Evolutionary conservation across 2,113 vertebrate species (phyloP).

Genomic region (Phalacrocorax pelagicus): DNA sequence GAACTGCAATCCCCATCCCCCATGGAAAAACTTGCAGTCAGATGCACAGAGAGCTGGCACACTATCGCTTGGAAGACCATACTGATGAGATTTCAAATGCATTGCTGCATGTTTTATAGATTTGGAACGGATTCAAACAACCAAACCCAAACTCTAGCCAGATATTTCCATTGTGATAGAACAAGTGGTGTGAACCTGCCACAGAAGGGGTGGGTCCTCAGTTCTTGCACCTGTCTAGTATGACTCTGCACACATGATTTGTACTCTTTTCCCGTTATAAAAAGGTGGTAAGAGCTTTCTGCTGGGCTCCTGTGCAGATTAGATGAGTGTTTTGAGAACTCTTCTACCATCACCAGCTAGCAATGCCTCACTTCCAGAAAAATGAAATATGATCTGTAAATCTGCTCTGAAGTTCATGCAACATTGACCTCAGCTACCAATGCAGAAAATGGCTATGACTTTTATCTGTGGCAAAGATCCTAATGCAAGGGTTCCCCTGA

Average conservation of each 20-base stretch:
- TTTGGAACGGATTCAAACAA: background rate
- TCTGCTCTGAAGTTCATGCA: background rate
- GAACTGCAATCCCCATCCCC: background rate
- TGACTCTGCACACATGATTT: background rate
- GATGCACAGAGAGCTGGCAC: background rate
- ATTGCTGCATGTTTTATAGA: fast-evolving
- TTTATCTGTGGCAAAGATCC: background rate
- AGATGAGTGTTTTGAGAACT: background rate
- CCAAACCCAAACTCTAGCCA: background rate
- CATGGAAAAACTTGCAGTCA: background rate
- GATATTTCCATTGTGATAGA: background rate
- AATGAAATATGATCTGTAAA: background rate
- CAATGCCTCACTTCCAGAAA: background rate
- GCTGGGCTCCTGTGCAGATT: background rate
- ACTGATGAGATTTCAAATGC: background rate
- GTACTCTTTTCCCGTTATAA: background rate
- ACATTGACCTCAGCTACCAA: background rate
- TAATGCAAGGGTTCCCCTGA: background rate
- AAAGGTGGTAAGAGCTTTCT: background rate
- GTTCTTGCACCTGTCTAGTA: background rate
- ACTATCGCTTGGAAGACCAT: background rate
- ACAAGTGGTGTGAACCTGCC: background rate
- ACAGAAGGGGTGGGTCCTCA: fast-evolving
- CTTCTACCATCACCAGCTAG: background rate
- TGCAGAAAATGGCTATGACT: background rate